These are phyloP conservation scores for Aradophagus sp. DNA, from an alignment of 1,140 invertebrate genomes.

Conservation along the genomic window DNA sequence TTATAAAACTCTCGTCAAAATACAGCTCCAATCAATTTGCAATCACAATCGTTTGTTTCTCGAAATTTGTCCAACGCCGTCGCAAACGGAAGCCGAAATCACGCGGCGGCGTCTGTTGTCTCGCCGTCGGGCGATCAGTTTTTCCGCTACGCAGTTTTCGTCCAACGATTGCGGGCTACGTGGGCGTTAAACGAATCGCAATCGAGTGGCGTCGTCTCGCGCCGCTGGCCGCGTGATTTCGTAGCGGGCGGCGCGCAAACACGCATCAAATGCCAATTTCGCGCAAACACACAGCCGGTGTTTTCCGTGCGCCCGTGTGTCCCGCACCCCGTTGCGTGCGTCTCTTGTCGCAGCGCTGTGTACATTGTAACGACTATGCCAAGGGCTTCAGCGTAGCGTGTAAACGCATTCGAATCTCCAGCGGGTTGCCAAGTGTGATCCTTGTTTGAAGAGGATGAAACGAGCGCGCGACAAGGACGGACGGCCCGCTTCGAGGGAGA, in stretches of 20 bases:
- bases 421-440: conserved; percentile 49
- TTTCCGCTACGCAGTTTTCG: too few relatives aligned
- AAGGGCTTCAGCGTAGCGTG: conserved; percentile 54
- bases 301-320: conserved; percentile 30
- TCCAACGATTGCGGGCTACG: too few relatives aligned
- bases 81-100: too few relatives aligned
- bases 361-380: conserved; percentile 55
- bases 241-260: conserved; percentile 37
- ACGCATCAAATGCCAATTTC: conserved; percentile 55
- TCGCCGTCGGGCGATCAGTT: too few relatives aligned
- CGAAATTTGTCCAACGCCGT: too few relatives aligned
- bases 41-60: too few relatives aligned
- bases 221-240: conserved; percentile 12
- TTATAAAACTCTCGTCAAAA: too few relatives aligned
- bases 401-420: conserved; percentile 56
- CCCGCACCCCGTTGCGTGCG: conserved; percentile 16
- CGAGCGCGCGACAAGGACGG: conserved; percentile 11
- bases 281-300: conserved; percentile 26
- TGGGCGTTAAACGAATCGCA: conserved; percentile 14
- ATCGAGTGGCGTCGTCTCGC: conserved; percentile 14
- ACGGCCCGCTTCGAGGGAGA: not conserved
- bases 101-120: too few relatives aligned
- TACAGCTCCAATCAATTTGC: too few relatives aligned
- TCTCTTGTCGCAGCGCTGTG: conserved; percentile 49
- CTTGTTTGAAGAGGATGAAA: conserved; percentile 50